Conservation (phyloP, 2,888 invertebrate genomes). For the Tinea trinotella region DNA sequence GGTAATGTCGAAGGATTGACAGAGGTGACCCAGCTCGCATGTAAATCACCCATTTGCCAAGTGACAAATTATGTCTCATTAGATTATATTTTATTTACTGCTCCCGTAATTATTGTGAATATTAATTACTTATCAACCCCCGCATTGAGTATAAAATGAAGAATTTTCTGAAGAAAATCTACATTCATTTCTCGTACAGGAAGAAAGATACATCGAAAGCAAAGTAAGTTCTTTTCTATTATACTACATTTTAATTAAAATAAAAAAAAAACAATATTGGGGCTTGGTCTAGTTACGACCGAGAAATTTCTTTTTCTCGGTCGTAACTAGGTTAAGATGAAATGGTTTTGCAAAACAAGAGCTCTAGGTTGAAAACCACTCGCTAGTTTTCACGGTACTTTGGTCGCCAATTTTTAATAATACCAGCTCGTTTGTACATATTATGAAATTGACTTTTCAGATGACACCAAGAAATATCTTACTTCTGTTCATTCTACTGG, state of each 20-base stretch:
- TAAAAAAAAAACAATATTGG: no score
- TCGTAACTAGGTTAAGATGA: no score
- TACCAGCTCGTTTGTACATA: background rate
- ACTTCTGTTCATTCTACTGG: background rate
- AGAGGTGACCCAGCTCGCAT: background rate
- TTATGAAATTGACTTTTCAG: background rate
- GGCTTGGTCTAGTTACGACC: no score
- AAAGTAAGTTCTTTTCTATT: background rate
- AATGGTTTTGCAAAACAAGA: no score
- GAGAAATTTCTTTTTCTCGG: no score
- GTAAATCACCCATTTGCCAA: background rate
- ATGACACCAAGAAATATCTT: background rate
- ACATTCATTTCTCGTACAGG: background rate
- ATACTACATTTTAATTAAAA: no score
- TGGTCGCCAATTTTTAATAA: no score
- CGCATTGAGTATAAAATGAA: background rate
- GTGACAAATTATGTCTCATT: conserved; percentile 8
- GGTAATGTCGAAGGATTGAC: no score
- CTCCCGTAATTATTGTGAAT: conserved; percentile 1
- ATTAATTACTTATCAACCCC: conserved; percentile 5
- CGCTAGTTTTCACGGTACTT: no score
- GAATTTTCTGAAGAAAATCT: background rate
- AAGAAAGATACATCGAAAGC: background rate
- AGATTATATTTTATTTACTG: background rate
- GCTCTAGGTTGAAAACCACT: no score